Conservation (phyloP, 2,113 vertebrate genomes). For the Romanogobio albipinnatus region DNA sequence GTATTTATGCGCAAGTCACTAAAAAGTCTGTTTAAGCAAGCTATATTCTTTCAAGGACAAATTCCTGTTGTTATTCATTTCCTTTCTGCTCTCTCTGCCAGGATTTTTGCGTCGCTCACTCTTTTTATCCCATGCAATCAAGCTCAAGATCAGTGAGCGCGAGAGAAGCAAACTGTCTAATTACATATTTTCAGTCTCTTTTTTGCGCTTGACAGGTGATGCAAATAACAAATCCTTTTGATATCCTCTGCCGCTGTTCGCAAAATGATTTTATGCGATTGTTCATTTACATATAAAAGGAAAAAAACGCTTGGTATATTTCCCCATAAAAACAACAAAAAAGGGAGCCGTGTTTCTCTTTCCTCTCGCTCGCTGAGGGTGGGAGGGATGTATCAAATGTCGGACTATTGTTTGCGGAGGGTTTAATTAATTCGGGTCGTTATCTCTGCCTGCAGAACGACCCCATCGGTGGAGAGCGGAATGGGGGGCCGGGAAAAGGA, state of each 20-base stretch:
- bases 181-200: constrained; percentile 70
- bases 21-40: neutral
- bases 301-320: constrained; percentile 39
- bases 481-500: constrained; percentile 40
- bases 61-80: constrained; percentile 31
- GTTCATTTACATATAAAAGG: constrained; percentile 73
- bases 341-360: constrained; percentile 58
- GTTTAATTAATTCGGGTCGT: constrained; percentile 75
- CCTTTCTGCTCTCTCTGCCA: neutral
- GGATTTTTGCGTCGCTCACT: neutral
- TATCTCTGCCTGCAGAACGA: constrained; percentile 69
- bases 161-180: constrained; percentile 63
- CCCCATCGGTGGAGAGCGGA: constrained; percentile 66
- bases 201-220: constrained; percentile 58
- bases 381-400: constrained; percentile 68
- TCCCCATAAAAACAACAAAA: constrained; percentile 53
- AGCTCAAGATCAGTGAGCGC: constrained; percentile 63
- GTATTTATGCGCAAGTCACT: neutral
- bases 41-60: constrained; percentile 61
- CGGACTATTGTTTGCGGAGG: constrained; percentile 70
- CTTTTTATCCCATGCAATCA: constrained; percentile 59
- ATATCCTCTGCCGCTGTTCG: constrained; percentile 58
- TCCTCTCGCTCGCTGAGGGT: constrained; percentile 51
- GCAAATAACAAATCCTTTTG: constrained; percentile 65
- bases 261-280: neutral